phyloP scores from a whole-genome alignment of 2,888 invertebrate genomes.

The Drosophila merina region DNA sequence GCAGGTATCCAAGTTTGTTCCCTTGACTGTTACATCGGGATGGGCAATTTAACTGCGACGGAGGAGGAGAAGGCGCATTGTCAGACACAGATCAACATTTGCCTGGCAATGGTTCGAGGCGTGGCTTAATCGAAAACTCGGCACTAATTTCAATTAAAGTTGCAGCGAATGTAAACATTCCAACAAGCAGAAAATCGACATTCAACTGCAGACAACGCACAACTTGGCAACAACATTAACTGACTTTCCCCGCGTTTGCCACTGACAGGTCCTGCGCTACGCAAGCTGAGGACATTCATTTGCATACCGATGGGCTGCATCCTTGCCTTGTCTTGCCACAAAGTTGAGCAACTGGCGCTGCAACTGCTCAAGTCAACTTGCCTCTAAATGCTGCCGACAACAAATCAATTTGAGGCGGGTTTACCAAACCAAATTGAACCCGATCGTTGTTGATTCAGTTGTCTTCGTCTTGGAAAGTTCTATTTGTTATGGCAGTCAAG shows the following conservation, averaged over 20 bases:
- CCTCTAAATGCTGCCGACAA: constrained; percentile 60
- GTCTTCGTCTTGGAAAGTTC: neutral
- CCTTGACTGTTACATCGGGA: constrained; percentile 18
- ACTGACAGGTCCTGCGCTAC: constrained; percentile 14
- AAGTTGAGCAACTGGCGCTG: constrained; percentile 11
- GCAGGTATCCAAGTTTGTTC: constrained; percentile 20
- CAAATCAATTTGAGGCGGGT: constrained; percentile 71
- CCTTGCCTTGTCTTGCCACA: constrained; percentile 4
- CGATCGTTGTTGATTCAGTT: constrained; percentile 34
- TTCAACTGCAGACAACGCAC: constrained; percentile 43
- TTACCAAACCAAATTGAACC: constrained; percentile 64
- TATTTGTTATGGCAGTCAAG: constrained; percentile 12
- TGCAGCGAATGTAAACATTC: constrained; percentile 56
- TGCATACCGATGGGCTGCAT: constrained; percentile 56
- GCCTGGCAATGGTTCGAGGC: constrained; percentile 36
- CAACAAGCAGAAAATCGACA: constrained; percentile 24
- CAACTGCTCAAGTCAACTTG: constrained; percentile 29
- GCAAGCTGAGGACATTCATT: constrained; percentile 64
- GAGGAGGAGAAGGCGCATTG: constrained; percentile 1
- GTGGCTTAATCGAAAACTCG: constrained; percentile 61
- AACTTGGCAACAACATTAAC: constrained; percentile 71
- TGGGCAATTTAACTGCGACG: constrained; percentile 34
- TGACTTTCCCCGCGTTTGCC: constrained; percentile 19
- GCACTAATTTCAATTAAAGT: constrained; percentile 78
- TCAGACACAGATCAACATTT: constrained; percentile 43